Evolutionary conservation across 2,888 invertebrate species (phyloP).

Genomic region (Allolobophora icterica): DNA sequence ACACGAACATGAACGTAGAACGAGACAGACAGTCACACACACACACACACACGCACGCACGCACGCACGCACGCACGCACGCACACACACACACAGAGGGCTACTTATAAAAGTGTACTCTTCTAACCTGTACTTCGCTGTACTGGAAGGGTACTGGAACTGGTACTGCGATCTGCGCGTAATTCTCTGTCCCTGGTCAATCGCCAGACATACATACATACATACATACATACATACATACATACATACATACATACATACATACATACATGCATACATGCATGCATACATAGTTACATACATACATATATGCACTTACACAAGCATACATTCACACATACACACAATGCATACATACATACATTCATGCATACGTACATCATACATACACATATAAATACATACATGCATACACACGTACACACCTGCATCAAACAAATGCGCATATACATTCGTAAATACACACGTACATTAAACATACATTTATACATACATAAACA

Average conservation of each 20-base stretch:
- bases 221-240: constrained; percentile 36
- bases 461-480: too few species aligned
- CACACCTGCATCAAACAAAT: too few species aligned
- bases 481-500: too few species aligned
- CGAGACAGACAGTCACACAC: neutral
- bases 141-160: too few species aligned
- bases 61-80: too few species aligned
- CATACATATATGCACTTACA: neutral
- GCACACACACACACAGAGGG: neutral
- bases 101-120: neutral
- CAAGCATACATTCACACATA: neutral
- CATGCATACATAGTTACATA: constrained; percentile 35
- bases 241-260: constrained; percentile 37
- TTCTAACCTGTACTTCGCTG: neutral
- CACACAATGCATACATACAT: neutral
- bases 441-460: too few species aligned
- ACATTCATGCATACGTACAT: too few species aligned
- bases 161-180: neutral
- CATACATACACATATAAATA: neutral
- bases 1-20: neutral
- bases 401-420: neutral
- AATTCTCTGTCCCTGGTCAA: constrained; percentile 19
- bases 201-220: constrained; percentile 32
- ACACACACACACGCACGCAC: neutral
- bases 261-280: constrained; percentile 32